Evolutionary conservation across 1,140 invertebrate genomes (phyloP), one percentile per base, ranked within the genome.

Genomic region (Bombus terrestris): DNA sequence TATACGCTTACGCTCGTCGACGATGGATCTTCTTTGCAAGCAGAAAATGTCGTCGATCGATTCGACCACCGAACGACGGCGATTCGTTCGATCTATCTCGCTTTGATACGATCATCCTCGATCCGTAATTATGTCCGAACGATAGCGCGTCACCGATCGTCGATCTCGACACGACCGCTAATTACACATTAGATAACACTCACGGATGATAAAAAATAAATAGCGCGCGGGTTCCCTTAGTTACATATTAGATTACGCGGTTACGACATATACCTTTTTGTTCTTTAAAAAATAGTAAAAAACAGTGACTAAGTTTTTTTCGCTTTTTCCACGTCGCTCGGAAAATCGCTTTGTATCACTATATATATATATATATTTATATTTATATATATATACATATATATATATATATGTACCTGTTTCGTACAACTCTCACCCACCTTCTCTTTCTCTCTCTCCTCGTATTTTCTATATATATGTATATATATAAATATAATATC

Each of bases 241-340:
- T 92, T 92, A 93, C 83, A 92, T 83, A 89, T 92, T 93, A 92
- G 90, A 92, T 92, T 91, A 94, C 92, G 90, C 93, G 91, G 91
- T 89, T 92, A 93, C 88, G 90, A 93, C 92, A 93, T 87, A 92
- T 89, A 90, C 74, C 72, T 78, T 83, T 66, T 88, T 82, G 87
- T 86, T 91, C 87, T 93, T 92, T 88, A 93, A 92, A 94, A 95
- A 95, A 95, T 94, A 94, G 93, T 94, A 95, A 94, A 95, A 95
- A 95, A 95, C 94, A 94, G 93, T 95, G 94, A 95, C 94, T 95
- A 94, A 95, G 92, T 95, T 93, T 92, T 59, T 47, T 88, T 91
- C 83, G 89, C 90, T 88, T 92, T 93, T 93, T 91, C 87, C 89
- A 92, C 88, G 88, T 92, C 92, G 89, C 86, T 92, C 91, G 89